phyloP scores from a whole-genome alignment of 30 jellyfish, hydroid and myxozoan genomes.

The Aurelia sp. region DNA sequence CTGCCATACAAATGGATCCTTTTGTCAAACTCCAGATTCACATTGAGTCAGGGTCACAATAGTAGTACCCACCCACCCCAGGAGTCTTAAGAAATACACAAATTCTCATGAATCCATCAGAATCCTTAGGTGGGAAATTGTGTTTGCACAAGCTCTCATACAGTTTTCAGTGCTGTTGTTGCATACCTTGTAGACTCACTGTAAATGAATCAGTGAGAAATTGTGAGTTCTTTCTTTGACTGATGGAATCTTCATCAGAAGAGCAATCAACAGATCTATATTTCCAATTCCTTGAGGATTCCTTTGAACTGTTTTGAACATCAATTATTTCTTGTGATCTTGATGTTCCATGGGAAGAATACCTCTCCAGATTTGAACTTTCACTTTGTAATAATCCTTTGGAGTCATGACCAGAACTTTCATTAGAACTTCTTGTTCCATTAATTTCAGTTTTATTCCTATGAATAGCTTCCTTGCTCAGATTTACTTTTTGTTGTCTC shows the following conservation, averaged over 20 bases:
- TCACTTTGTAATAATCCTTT: neutral
- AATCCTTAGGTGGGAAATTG: too few species aligned
- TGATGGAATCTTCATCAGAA: conserved; percentile 22
- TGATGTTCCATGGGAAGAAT: neutral
- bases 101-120: too few species aligned
- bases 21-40: too few species aligned
- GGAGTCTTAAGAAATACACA: too few species aligned
- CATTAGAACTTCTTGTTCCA: too few species aligned
- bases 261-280: conserved; percentile 31
- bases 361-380: neutral
- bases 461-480: too few species aligned
- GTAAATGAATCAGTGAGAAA: conserved; percentile 29
- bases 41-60: too few species aligned
- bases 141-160: too few species aligned
- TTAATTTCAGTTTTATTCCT: too few species aligned
- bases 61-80: too few species aligned
- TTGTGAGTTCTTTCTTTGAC: neutral
- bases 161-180: neutral
- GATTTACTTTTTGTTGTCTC: too few species aligned
- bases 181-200: conserved; percentile 18
- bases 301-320: neutral
- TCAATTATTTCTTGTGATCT: conserved; percentile 6
- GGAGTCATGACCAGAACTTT: neutral
- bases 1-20: too few species aligned
- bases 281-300: conserved; percentile 36